A percentile compares a stretch with the other conserved stretches of the same genome.
These are phyloP conservation scores for Tethea ocularis DNA, from an alignment of 2,888 invertebrate genomes.

Conservation along the genomic window DNA sequence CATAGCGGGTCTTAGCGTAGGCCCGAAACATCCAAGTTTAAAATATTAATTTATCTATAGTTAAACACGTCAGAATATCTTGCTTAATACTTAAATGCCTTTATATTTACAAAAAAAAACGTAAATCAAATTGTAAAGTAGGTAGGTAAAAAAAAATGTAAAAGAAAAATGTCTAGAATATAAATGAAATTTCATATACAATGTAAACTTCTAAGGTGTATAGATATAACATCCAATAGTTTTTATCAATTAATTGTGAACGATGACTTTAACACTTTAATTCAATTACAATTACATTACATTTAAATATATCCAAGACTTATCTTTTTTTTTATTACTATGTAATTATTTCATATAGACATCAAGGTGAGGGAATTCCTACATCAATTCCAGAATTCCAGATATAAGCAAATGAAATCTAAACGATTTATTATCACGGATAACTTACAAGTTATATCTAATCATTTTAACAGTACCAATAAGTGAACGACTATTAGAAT, in stretches of 20 bases:
- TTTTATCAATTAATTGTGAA: not conserved
- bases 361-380: not conserved
- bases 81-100: constrained; percentile 48
- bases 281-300: not conserved
- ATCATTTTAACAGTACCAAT: not conserved
- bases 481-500: not conserved
- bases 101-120: constrained; percentile 44
- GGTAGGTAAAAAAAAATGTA: constrained; percentile 24
- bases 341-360: not conserved
- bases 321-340: not conserved
- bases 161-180: not conserved
- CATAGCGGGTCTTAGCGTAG: constrained; percentile 16
- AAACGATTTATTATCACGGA: no score
- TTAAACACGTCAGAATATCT: constrained; percentile 41
- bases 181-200: not conserved
- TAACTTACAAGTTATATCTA: not conserved
- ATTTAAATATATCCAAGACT: not conserved
- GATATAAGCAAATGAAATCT: not conserved
- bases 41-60: constrained; percentile 29
- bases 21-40: constrained; percentile 27
- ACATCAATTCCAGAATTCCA: not conserved
- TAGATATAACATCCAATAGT: not conserved
- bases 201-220: not conserved
- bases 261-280: not conserved
- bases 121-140: constrained; percentile 36